Evolutionary conservation across 1,140 invertebrate species (phyloP).

Genomic region (Meteorus sp.): DNA sequence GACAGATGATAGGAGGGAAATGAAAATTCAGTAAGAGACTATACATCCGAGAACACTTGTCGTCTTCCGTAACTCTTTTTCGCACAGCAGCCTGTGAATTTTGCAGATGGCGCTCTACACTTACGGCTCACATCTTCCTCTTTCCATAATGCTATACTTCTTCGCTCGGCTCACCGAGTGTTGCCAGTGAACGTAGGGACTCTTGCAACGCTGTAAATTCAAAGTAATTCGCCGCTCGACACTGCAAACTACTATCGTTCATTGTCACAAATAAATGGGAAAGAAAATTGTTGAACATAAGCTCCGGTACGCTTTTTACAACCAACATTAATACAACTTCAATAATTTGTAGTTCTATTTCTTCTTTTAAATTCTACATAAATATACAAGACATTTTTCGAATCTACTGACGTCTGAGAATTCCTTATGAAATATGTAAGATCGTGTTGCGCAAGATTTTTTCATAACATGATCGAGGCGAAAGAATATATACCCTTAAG

Average conservation of each 20-base stretch:
- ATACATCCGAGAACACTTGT: constrained; percentile 5
- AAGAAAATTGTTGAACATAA: background rate
- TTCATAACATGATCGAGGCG: background rate
- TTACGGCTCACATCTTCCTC: constrained; percentile 7
- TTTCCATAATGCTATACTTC: background rate
- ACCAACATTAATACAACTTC: background rate
- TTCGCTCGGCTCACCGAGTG: background rate
- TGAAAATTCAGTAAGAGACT: background rate
- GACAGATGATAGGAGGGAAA: background rate
- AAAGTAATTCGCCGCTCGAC: constrained; percentile 25
- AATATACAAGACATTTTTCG: background rate
- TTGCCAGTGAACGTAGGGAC: background rate
- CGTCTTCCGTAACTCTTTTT: constrained; percentile 20
- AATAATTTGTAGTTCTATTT: constrained; percentile 14
- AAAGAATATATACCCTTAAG: background rate
- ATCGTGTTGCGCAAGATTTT: constrained; percentile 11
- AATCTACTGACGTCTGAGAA: constrained; percentile 18
- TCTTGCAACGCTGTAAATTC: constrained; percentile 29
- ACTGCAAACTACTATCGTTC: constrained; percentile 22
- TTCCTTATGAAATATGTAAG: constrained; percentile 19
- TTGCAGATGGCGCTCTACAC: constrained; percentile 20
- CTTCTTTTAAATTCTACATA: background rate
- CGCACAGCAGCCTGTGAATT: constrained; percentile 21
- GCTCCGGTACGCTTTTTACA: background rate
- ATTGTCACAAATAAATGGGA: constrained; percentile 1